Conservation (phyloP, 2,888 invertebrate genomes). For the Stramonita haemastoma region DNA sequence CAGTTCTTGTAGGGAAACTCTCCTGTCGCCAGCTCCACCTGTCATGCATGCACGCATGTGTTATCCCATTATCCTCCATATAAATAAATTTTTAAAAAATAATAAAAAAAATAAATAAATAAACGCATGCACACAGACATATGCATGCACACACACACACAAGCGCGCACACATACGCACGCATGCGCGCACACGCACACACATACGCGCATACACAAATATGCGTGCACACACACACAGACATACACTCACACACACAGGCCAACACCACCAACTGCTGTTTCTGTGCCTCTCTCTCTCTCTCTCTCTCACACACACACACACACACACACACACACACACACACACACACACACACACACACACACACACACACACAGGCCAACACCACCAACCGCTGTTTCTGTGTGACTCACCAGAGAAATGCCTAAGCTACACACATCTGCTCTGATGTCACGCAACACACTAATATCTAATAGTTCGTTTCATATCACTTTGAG, state of each 20-base stretch:
- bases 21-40: slow-evolving; percentile 95
- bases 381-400: background rate
- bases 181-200: no score
- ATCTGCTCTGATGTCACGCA: slow-evolving; percentile 99
- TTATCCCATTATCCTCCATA: no score
- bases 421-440: slow-evolving; percentile 97
- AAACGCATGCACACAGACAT: background rate
- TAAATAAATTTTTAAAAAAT: no score
- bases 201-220: no score
- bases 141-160: no score
- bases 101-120: no score
- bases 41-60: slow-evolving; percentile 36
- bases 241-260: no score
- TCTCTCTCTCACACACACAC: background rate
- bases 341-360: background rate
- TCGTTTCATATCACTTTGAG: no score
- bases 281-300: no score
- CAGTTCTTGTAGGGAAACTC: slow-evolving; percentile 96
- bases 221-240: no score
- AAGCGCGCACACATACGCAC: background rate
- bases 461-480: no score
- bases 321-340: background rate
- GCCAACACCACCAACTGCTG: no score
- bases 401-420: slow-evolving; percentile 57
- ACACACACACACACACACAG: background rate